phyloP scores from a whole-genome alignment of 2,797 vertebrate genomes.

The Acridotheres tristis region DNA sequence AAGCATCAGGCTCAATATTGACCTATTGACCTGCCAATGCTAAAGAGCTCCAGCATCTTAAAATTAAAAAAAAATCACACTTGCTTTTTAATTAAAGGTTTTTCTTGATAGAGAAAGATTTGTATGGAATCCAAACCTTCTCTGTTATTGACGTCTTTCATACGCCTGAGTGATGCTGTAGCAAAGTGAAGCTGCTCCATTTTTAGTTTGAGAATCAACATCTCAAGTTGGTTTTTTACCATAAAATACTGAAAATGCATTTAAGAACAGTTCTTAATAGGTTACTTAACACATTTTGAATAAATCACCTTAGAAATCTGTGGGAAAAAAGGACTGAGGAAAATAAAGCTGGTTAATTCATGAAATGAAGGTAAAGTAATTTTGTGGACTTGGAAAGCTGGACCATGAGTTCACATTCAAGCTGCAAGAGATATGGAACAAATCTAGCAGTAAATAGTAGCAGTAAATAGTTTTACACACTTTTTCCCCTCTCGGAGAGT shows the following conservation, averaged over 20 bases:
- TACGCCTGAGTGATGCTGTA: background rate
- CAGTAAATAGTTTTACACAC: background rate
- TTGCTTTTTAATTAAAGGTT: background rate
- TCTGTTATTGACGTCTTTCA: background rate
- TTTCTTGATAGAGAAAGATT: background rate
- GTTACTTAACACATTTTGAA: background rate
- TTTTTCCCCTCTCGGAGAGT: background rate
- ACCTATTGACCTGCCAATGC: background rate
- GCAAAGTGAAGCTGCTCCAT: background rate
- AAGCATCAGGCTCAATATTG: background rate
- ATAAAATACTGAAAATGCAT: background rate
- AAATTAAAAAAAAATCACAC: background rate
- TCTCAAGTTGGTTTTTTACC: background rate
- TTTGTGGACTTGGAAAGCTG: slow-evolving; percentile 36
- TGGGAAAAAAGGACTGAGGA: background rate
- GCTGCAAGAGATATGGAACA: background rate
- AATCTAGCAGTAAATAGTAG: background rate
- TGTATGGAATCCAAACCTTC: background rate
- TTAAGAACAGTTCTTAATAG: background rate
- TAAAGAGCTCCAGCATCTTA: background rate
- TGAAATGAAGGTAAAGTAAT: slow-evolving; percentile 8
- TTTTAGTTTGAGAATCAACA: background rate
- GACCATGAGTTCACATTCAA: background rate
- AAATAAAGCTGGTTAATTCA: background rate
- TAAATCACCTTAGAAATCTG: background rate